Percentiles rank a stretch among this genome's conserved stretches.
Conservation (phyloP, 2,797 vertebrate genomes). For the Margarornis squamiger region DNA sequence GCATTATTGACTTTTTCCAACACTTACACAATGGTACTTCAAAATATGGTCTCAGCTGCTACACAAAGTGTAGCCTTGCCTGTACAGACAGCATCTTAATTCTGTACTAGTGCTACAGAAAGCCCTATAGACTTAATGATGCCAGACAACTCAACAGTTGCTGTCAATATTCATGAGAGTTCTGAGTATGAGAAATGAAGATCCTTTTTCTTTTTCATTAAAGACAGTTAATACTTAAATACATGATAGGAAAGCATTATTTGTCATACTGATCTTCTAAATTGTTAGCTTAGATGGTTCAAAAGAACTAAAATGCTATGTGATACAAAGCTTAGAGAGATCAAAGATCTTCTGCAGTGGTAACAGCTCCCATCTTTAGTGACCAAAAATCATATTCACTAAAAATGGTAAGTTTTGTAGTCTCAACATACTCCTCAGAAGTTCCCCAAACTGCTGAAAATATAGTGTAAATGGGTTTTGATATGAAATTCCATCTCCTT, state of each 20-base stretch:
- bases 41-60: background rate
- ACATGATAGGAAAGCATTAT: background rate
- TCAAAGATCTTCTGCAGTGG: background rate
- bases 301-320: background rate
- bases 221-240: background rate
- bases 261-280: background rate
- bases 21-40: background rate
- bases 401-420: background rate
- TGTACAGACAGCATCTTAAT: background rate
- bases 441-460: background rate
- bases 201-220: background rate
- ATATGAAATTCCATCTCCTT: background rate
- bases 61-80: background rate
- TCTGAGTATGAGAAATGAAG: background rate
- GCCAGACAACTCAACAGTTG: background rate
- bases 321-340: background rate
- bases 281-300: background rate
- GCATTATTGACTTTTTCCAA: constrained; percentile 2
- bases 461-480: background rate
- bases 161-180: background rate
- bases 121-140: background rate
- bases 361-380: background rate
- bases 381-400: background rate
- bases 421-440: background rate
- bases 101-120: background rate